Conservation (phyloP, 2,113 vertebrate genomes). For the Sula dactylatra region DNA sequence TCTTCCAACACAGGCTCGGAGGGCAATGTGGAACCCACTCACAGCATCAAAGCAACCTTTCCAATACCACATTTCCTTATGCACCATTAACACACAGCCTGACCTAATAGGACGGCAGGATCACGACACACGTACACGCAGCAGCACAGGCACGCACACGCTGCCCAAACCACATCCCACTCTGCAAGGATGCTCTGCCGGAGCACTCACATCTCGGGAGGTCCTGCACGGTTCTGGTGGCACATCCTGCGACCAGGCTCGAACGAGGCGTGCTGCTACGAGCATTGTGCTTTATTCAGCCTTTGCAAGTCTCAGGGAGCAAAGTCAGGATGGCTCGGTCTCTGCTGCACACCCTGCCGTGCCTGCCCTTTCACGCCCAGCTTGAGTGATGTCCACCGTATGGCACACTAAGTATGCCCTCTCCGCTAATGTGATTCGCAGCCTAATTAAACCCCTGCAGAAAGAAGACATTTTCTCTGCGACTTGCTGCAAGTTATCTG, state of each 20-base stretch:
- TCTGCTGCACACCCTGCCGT: neutral
- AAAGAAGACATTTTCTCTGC: neutral
- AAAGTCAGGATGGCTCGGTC: neutral
- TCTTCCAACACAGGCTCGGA: neutral
- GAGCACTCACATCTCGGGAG: neutral
- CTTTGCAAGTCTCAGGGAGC: neutral
- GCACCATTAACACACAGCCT: neutral
- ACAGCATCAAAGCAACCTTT: neutral
- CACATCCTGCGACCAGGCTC: accelerated
- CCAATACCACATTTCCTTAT: neutral
- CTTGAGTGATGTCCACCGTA: conserved; percentile 2
- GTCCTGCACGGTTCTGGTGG: neutral
- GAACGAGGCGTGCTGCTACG: accelerated
- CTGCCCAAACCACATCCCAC: neutral
- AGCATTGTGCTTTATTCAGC: neutral
- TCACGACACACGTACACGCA: neutral
- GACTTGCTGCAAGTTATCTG: neutral
- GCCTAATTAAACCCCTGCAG: neutral
- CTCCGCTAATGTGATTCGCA: neutral
- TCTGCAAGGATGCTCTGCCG: neutral
- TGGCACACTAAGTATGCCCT: neutral
- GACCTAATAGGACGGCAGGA: neutral
- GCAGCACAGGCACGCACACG: accelerated
- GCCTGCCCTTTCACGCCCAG: neutral
- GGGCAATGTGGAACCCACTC: neutral